Conservation (phyloP, 92 coral and sea anemone species). For the Parazoanthus atlanticus region DNA sequence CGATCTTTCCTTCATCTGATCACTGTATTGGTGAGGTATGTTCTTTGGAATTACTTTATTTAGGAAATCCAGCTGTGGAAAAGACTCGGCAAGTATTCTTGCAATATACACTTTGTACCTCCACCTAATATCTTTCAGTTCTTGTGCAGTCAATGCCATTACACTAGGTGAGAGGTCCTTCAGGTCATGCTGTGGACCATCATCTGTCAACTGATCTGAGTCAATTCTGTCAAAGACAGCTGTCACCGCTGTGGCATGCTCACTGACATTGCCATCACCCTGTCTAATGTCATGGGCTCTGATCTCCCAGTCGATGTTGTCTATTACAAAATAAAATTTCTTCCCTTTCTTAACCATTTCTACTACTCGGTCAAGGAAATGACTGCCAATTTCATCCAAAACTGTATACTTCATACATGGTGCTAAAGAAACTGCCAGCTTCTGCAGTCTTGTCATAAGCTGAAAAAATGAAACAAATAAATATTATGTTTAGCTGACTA, state of each 20-base stretch:
- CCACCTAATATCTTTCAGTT: background rate
- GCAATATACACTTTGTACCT: background rate
- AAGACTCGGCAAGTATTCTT: background rate
- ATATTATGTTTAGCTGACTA: background rate
- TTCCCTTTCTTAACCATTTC: background rate
- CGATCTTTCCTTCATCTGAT: background rate
- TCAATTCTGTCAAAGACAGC: constrained; percentile 50
- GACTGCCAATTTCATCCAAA: constrained; percentile 3
- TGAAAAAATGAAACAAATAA: background rate
- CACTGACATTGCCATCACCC: constrained; percentile 50
- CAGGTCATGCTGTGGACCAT: no score
- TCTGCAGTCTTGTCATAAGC: background rate
- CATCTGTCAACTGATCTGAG: constrained; percentile 2
- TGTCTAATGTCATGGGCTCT: background rate
- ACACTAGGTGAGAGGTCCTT: no score
- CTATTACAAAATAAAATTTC: background rate
- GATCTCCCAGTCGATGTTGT: constrained; percentile 7
- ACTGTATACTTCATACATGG: background rate
- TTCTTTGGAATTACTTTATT: background rate
- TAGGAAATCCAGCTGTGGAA: background rate
- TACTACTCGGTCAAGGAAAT: background rate
- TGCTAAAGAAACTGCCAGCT: background rate
- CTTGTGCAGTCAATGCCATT: no score
- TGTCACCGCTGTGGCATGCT: constrained; percentile 60
- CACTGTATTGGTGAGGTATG: background rate